Percentiles rank a stretch among this genome's conserved stretches.
Conservation (phyloP, 64 coral and sea anemone species). For the Actinia equina region DNA sequence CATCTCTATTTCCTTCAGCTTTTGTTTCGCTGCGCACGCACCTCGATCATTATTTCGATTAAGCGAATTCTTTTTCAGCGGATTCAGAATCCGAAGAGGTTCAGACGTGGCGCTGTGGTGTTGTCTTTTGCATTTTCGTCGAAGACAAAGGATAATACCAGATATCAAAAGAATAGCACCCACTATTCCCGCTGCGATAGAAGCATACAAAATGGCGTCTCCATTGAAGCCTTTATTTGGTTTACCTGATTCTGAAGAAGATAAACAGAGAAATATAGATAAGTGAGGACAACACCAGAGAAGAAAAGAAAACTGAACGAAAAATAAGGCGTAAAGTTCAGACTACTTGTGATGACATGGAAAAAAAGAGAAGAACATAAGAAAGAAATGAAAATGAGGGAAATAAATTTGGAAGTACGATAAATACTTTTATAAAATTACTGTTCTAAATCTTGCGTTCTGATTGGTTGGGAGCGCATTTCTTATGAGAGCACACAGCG, state of each 20-base stretch:
- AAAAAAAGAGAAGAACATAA: no score
- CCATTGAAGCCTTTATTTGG: background rate
- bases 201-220: background rate
- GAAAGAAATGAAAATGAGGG: no score
- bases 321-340: no score
- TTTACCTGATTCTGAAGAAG: background rate
- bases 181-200: constrained; percentile 36
- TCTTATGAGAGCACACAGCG: no score
- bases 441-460: no score
- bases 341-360: no score
- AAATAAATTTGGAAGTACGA: no score
- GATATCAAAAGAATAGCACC: constrained; percentile 24
- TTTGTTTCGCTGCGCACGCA: constrained; percentile 25
- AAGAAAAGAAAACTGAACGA: background rate
- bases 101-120: constrained; percentile 27
- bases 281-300: background rate
- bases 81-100: constrained; percentile 72
- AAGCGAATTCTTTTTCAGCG: constrained; percentile 81
- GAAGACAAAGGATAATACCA: constrained; percentile 31
- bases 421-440: no score
- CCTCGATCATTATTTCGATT: constrained; percentile 63
- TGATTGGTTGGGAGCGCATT: no score
- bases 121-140: constrained; percentile 22
- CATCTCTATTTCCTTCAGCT: constrained; percentile 48
- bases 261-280: background rate